phyloP scores from a whole-genome alignment of 2,113 vertebrate genomes.

The Arothron firmamentum region DNA sequence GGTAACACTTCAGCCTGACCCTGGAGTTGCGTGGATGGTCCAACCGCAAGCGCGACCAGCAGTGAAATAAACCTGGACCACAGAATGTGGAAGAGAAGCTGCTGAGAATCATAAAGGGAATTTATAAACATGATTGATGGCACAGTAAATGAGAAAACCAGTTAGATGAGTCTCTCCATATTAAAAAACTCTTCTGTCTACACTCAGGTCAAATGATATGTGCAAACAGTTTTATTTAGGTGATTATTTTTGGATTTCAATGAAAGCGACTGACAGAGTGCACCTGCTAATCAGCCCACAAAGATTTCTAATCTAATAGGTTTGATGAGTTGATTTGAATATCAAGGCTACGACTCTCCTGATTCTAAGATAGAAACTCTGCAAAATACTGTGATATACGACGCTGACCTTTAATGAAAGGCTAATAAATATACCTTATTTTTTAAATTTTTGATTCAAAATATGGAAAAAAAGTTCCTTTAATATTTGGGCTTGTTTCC shows the following conservation, averaged over 20 bases:
- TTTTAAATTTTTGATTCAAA: no score
- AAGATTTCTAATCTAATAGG: background rate
- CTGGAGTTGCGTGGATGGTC: background rate
- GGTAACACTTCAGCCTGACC: conserved; percentile 26
- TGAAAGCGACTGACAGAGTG: background rate
- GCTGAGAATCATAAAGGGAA: background rate
- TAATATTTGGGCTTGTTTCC: no score
- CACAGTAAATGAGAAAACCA: conserved; percentile 13
- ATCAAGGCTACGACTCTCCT: no score
- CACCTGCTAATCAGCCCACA: background rate
- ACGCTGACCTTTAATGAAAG: no score
- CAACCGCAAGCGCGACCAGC: background rate
- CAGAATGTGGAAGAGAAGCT: background rate
- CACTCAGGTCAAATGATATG: background rate
- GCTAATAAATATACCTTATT: no score
- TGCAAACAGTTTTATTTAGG: conserved; percentile 29
- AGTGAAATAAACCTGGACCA: background rate
- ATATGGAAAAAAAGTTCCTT: no score
- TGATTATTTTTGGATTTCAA: conserved; percentile 8
- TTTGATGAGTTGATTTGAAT: background rate
- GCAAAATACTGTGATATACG: no score
- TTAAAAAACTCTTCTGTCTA: background rate
- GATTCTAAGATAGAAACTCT: no score
- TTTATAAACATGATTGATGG: background rate
- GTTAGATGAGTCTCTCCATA: conserved; percentile 16